Base-by-base conservation (phyloP, 2,113 vertebrate species). In the Hystrix cristata region DNA sequence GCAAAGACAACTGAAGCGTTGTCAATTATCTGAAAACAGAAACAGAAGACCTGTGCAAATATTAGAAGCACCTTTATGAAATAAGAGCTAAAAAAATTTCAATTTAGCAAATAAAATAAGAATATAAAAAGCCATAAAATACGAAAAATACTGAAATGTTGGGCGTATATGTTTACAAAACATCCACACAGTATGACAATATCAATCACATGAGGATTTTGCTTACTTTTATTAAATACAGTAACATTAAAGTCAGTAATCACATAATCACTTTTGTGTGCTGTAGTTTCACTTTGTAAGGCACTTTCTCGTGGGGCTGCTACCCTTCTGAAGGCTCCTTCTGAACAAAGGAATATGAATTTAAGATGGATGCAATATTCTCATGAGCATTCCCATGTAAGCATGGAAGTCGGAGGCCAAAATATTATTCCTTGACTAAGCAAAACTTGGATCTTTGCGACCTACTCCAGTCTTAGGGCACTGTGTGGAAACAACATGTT, bases 261-360 rank as follows among this genome's bases (percentile, higher is more conserved):
- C 79, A 10, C 86, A 31, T 31, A n/a, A 87, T 79, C 4, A 16
- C 46, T 95, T 83, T 71, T 67, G 29, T 7, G 23, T 7, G 51
- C 43, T 38, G 34, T 10, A 74, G 86, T 97, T 97, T 97, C 96
- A 60, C 76, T 97, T 96, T 96, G 60, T 16, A 3, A 80, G 23
- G 64, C 14, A 34, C 48, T 21, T 87, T 82, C n/a, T 94, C 57
- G 5, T 18, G 6, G 0, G 25, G 18, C 34, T 16, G 19, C 76
- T 55, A n/a, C 43, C 87, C 55, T 53, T 67, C 48, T 10, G 51
- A 67, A 64, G 69, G n/a, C 59, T 27, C 18, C 67, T 80, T 57
- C 62, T 69, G 71, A 31, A 25, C 10, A 14, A 69, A 51, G 21
- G 62, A 31, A 53, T n/a, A 43, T 0, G 34, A 71, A 76, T 31